A percentile compares a stretch with the other conserved stretches of the same genome.
Conservation (phyloP, 2,888 invertebrate species). For the Silvanus unidentatus region DNA sequence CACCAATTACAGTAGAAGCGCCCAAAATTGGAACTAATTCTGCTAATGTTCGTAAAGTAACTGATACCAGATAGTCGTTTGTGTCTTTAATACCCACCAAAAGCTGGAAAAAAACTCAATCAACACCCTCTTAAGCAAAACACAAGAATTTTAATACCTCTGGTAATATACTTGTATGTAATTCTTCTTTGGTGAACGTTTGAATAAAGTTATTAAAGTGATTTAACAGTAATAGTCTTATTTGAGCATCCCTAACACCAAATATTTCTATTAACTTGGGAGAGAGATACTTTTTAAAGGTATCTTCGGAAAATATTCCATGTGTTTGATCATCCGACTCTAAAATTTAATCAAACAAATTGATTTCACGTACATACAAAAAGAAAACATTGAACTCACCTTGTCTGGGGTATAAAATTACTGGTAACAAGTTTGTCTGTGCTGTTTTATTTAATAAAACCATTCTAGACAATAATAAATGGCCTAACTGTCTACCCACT, state of each 20-base stretch:
- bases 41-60: slow-evolving; percentile 74
- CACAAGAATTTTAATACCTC: slow-evolving; percentile 52
- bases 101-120: slow-evolving; percentile 51
- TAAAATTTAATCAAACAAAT: slow-evolving; percentile 17
- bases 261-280: slow-evolving; percentile 76
- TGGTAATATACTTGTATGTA: slow-evolving; percentile 75
- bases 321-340: slow-evolving; percentile 30
- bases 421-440: slow-evolving; percentile 64
- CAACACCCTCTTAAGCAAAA: too few relatives aligned
- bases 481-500: slow-evolving; percentile 75
- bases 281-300: slow-evolving; percentile 68
- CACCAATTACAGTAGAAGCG: slow-evolving; percentile 78
- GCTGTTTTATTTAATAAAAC: slow-evolving; percentile 80
- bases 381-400: slow-evolving; percentile 56
- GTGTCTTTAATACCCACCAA: slow-evolving; percentile 82
- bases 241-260: slow-evolving; percentile 78
- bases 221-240: slow-evolving; percentile 68
- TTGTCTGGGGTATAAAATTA: slow-evolving; percentile 62
- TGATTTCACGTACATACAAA: too few relatives aligned
- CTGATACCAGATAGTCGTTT: slow-evolving; percentile 74
- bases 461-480: slow-evolving; percentile 73
- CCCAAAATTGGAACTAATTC: slow-evolving; percentile 81
- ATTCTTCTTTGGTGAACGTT: slow-evolving; percentile 67
- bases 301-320: slow-evolving; percentile 61
- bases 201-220: slow-evolving; percentile 73